Evolutionary conservation across 2,888 invertebrate species (phyloP).

Genomic region (Drosophila fungiperda): DNA sequence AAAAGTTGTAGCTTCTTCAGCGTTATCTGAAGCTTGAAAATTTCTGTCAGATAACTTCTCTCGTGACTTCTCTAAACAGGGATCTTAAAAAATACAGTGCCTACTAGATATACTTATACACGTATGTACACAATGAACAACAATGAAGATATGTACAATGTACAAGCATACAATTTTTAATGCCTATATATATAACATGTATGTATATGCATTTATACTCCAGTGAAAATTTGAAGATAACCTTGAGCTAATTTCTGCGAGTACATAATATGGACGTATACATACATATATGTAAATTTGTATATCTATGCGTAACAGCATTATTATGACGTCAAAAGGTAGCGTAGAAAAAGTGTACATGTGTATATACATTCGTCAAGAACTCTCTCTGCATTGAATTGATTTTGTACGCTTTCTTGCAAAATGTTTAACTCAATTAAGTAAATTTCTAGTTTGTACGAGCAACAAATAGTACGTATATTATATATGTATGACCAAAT

Average conservation of each 20-base stretch:
- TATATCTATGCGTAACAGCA: constrained; percentile 28
- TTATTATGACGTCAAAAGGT: constrained; percentile 64
- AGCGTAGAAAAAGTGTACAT: constrained; percentile 28
- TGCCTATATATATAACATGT: neutral
- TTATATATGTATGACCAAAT: neutral
- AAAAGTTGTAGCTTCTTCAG: neutral
- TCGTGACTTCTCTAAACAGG: no score
- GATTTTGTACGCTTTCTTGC: neutral
- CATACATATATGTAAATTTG: constrained; percentile 18
- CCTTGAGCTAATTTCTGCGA: constrained; percentile 68
- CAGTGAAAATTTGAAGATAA: constrained; percentile 32
- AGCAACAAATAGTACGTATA: neutral
- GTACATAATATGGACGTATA: constrained; percentile 30
- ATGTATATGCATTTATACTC: constrained; percentile 12
- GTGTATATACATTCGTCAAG: constrained; percentile 3
- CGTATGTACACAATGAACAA: neutral
- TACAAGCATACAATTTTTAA: neutral
- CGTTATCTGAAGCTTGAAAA: neutral
- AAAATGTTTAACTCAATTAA: neutral
- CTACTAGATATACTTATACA: neutral
- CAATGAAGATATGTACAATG: constrained; percentile 9
- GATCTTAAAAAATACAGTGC: neutral
- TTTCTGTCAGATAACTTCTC: neutral
- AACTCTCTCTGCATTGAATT: constrained; percentile 1
- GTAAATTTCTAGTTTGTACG: neutral